Evolutionary conservation across 1,140 invertebrate genomes (phyloP).

Genomic region (Drosophila nigromelanica): DNA sequence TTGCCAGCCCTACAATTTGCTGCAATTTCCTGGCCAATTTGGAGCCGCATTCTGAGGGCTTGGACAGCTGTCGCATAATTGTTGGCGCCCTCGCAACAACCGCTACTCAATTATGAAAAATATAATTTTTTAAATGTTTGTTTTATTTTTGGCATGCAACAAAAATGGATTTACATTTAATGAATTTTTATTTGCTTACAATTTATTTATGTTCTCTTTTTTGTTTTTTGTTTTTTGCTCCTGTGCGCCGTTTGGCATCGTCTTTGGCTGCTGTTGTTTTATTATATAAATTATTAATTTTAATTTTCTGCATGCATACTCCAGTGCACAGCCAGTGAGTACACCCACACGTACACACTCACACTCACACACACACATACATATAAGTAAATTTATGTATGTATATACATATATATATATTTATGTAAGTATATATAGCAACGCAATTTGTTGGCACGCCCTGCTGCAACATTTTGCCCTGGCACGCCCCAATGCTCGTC

Average conservation of each 20-base stretch:
- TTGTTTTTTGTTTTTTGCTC: constrained; percentile 22
- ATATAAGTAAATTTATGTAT: too few species aligned
- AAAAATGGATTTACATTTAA: constrained; percentile 67
- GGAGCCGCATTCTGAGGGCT: constrained; percentile 1
- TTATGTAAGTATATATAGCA: not conserved
- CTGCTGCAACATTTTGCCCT: constrained; percentile 27
- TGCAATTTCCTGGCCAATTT: constrained; percentile 68
- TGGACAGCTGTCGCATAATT: constrained; percentile 50
- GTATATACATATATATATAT: too few species aligned
- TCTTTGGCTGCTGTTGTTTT: constrained; percentile 54
- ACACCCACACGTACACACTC: constrained; percentile 35
- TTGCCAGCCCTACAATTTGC: constrained; percentile 55
- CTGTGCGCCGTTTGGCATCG: constrained; percentile 1
- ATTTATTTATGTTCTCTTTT: not conserved
- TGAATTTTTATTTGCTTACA: constrained; percentile 55
- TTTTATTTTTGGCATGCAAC: constrained; percentile 45
- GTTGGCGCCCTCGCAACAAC: constrained; percentile 38
- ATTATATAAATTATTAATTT: constrained; percentile 84
- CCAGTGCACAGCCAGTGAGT: constrained; percentile 60
- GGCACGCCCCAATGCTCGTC: constrained; percentile 15
- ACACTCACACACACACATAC: constrained; percentile 1
- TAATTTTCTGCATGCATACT: constrained; percentile 84
- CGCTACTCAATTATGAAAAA: constrained; percentile 67
- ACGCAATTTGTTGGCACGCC: constrained; percentile 41
- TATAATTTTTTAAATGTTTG: constrained; percentile 73